Percentiles rank a stretch among this genome's conserved stretches.
phyloP scores from a whole-genome alignment of 2,888 invertebrate genomes.

The Hemaris fuciformis region DNA sequence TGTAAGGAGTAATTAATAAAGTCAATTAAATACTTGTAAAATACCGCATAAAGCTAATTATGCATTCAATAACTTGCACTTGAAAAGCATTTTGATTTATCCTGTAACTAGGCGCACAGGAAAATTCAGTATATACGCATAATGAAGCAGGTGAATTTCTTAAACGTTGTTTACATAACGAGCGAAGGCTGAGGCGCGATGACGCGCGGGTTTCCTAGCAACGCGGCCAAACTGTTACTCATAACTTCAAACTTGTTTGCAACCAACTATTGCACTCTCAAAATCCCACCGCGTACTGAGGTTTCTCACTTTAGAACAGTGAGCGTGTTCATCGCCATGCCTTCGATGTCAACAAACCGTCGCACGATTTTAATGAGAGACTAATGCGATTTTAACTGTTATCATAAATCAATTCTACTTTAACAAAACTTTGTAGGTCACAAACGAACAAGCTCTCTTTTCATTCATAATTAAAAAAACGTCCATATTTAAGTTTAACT shows the following conservation, averaged over 20 bases:
- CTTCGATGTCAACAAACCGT: too few species aligned
- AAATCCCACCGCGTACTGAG: conserved; percentile 3
- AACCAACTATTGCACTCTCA: neutral
- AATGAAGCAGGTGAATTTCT: neutral
- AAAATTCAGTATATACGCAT: neutral
- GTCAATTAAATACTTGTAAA: too few species aligned
- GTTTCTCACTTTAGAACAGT: too few species aligned
- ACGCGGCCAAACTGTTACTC: neutral
- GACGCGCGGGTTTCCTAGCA: neutral
- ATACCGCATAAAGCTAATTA: neutral
- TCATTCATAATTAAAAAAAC: too few species aligned
- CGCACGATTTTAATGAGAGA: too few species aligned
- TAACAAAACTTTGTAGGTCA: too few species aligned
- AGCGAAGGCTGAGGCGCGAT: neutral
- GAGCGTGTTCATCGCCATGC: too few species aligned
- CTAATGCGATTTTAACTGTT: too few species aligned
- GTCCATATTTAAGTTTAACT: too few species aligned
- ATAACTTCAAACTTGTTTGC: neutral
- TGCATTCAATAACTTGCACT: neutral
- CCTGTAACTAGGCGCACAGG: neutral
- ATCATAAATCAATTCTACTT: too few species aligned
- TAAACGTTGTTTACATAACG: neutral
- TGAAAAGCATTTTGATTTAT: neutral
- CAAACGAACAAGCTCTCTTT: too few species aligned
- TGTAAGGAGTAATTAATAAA: too few species aligned